Base-by-base conservation (phyloP, 2,113 vertebrate species). In the Callocephalon fimbriatum region DNA sequence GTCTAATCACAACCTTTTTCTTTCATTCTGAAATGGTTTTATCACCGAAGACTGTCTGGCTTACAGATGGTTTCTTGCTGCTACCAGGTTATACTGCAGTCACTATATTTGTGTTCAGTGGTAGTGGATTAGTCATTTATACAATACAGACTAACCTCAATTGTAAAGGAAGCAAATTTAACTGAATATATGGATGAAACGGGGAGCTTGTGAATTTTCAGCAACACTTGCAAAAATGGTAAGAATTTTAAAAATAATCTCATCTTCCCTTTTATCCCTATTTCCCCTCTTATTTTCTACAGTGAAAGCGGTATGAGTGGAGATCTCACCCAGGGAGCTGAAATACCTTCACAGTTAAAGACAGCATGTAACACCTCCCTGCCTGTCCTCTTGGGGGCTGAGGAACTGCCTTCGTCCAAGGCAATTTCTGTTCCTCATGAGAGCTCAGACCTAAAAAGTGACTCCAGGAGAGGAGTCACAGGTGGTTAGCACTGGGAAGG, bases 151-250 rank as follows among this genome's bases (percentile, higher is more conserved):
- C 86, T 82, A 88, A 58, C 5, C 44, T 31, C 51, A 93, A 83
- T 67, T 38, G 66, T 85, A 92, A 84, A 16, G 62, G 93, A 93
- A 86, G 90, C 32, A 96, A 94, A 96, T 78, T 91, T 75, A 86
- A 66, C 88, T 93, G 95, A 95, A 96, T 79, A 90, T 77, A 86
- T 54, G 58, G 90, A 90, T 80, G 38, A 53, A 63, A 59, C 27
- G 3, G 74, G 58, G 50, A 86, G 63, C 83, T 40, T 40, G 12
- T 40, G 40, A 40, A 91, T 96, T 93, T 95, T 82, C 75, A 94
- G 2, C 38, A 88, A 53, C 80, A 66, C 90, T 94, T 97, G 79
- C 50, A 94, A 96, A 91, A 92, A 32, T 25, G 1, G 9, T 51
- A 95, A 86, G 54, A 90, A 75, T 44, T 44, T 95, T 26, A 73